These are phyloP conservation scores for Euwallacea fornicatus DNA, from an alignment of 1,140 invertebrate genomes.

Conservation along the genomic window DNA sequence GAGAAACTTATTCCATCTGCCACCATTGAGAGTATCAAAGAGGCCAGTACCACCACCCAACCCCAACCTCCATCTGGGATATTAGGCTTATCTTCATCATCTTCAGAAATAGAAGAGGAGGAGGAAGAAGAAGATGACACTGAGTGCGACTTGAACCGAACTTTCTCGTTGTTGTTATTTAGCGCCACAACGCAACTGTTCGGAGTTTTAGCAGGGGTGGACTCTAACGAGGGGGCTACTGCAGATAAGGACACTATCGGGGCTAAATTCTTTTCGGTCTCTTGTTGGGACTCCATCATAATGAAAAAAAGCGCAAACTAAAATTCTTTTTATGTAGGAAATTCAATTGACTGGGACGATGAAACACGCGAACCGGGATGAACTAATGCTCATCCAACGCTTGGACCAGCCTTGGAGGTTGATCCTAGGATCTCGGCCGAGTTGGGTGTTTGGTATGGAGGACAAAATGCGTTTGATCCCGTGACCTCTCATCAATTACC, in stretches of 20 bases:
- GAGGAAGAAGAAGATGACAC: slow-evolving; percentile 21
- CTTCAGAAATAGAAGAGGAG: slow-evolving; percentile 28
- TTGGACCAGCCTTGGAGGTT: slow-evolving; percentile 46
- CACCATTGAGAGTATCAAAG: slow-evolving; percentile 86
- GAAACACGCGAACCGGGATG: slow-evolving; percentile 14
- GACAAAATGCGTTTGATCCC: slow-evolving; percentile 27
- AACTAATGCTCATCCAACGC: slow-evolving; percentile 43
- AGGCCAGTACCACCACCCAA: slow-evolving; percentile 86
- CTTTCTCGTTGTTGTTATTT: slow-evolving; percentile 14
- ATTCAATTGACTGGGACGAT: slow-evolving; percentile 41
- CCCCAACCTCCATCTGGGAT: slow-evolving; percentile 78
- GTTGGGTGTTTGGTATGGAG: slow-evolving; percentile 39
- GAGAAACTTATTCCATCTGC: slow-evolving; percentile 95
- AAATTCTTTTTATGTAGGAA: neutral
- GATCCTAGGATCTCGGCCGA: slow-evolving; percentile 45
- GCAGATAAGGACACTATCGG: slow-evolving; percentile 53
- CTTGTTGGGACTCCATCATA: slow-evolving; percentile 23
- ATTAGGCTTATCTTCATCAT: slow-evolving; percentile 52
- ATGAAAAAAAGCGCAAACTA: neutral
- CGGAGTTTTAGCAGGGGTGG: slow-evolving; percentile 36
- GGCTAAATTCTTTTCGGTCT: slow-evolving; percentile 38
- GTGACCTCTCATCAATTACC: slow-evolving; percentile 46
- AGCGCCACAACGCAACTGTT: slow-evolving; percentile 15
- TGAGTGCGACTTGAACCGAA: slow-evolving; percentile 30
- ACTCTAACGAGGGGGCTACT: slow-evolving; percentile 39